Percentiles rank a stretch among this genome's conserved stretches.
These are phyloP conservation scores for Pinna nobilis DNA, from an alignment of 1,140 invertebrate genomes.

Conservation along the genomic window DNA sequence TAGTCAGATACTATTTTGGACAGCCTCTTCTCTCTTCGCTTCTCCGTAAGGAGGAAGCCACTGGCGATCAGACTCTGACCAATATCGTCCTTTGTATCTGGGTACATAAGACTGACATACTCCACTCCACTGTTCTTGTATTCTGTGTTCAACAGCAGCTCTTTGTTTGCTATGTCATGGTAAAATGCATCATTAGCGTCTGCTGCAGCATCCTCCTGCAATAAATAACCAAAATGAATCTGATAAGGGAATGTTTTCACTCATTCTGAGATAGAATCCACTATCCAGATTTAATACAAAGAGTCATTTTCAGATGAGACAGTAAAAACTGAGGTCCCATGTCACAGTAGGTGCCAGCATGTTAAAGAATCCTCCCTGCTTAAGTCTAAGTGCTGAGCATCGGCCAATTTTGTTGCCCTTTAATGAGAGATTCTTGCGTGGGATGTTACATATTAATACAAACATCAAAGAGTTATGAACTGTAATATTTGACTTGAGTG, in stretches of 20 bases:
- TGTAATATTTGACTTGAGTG: too few species aligned
- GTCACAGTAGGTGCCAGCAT: too few species aligned
- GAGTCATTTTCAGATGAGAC: too few species aligned
- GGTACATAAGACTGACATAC: slow-evolving; percentile 82
- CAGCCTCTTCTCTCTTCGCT: slow-evolving; percentile 86
- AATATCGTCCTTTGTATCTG: slow-evolving; percentile 84
- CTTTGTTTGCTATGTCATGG: slow-evolving; percentile 69
- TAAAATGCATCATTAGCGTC: slow-evolving; percentile 81
- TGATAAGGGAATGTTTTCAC: not conserved
- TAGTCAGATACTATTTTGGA: slow-evolving; percentile 89
- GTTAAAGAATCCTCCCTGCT: too few species aligned
- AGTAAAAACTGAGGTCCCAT: too few species aligned
- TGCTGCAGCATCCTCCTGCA: slow-evolving; percentile 84
- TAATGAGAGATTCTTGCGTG: too few species aligned
- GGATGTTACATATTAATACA: too few species aligned
- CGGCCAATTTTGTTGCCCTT: too few species aligned
- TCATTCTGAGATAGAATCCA: too few species aligned
- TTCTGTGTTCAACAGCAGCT: slow-evolving; percentile 77
- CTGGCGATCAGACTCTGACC: slow-evolving; percentile 89
- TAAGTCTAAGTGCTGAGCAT: too few species aligned
- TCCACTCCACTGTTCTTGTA: slow-evolving; percentile 80
- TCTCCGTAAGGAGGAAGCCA: slow-evolving; percentile 89
- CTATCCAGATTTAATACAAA: too few species aligned
- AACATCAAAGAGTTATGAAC: too few species aligned
- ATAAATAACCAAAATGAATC: not conserved